These are phyloP conservation scores for Ranitomeya imitator DNA, from an alignment of 2,113 vertebrate genomes.

Conservation along the genomic window DNA sequence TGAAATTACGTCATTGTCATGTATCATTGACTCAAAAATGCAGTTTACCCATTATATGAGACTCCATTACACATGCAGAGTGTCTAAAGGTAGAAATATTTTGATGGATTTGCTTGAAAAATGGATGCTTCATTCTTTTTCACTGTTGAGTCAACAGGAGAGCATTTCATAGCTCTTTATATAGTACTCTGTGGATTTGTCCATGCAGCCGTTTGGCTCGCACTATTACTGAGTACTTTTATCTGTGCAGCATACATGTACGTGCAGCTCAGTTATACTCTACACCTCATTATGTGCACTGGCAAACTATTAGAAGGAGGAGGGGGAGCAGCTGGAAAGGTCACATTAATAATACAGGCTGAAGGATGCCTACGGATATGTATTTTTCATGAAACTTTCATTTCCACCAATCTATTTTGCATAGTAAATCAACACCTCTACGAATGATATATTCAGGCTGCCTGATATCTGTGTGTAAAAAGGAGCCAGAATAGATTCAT, in stretches of 20 bases:
- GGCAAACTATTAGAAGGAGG: slow-evolving; percentile 24
- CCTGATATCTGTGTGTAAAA: slow-evolving; percentile 15
- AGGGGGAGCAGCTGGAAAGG: slow-evolving; percentile 45
- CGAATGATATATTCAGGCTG: slow-evolving; percentile 48
- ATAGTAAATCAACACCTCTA: slow-evolving; percentile 52
- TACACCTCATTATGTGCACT: slow-evolving; percentile 47
- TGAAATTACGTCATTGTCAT: no score
- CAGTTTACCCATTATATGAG: neutral
- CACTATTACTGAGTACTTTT: neutral
- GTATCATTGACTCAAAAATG: no score
- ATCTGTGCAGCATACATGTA: neutral
- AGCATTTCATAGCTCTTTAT: neutral
- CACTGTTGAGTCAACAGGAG: neutral
- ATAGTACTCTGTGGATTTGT: neutral
- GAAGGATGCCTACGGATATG: slow-evolving; percentile 51
- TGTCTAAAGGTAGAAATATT: neutral
- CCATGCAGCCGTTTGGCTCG: neutral
- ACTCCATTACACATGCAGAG: neutral
- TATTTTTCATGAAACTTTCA: slow-evolving; percentile 56
- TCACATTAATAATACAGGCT: slow-evolving; percentile 56
- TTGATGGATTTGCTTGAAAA: neutral
- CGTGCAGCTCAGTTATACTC: slow-evolving; percentile 6
- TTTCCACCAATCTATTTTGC: slow-evolving; percentile 56
- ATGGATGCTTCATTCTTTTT: neutral
- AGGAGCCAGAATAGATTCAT: slow-evolving; percentile 1